Evolutionary conservation across 2,797 vertebrate genomes (phyloP), one percentile per base, ranked within the genome.

Genomic region (Aplochiton taeniatus): DNA sequence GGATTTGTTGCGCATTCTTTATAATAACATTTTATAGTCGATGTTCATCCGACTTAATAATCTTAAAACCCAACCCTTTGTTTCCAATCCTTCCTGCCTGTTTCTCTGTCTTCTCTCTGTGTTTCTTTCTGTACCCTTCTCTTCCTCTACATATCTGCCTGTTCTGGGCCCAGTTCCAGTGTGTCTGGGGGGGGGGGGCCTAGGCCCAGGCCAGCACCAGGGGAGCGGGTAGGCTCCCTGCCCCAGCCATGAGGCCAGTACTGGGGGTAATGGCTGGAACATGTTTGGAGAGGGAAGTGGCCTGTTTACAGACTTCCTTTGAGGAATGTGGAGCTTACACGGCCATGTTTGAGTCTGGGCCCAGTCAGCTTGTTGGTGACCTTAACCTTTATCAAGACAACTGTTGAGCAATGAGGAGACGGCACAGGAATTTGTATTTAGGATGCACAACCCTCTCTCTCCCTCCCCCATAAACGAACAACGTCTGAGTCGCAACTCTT

Each of bases 161-260:
- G 44, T 73, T 79, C 70, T 72, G 66, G 65, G 59, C 70, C 68
- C 66, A 73, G 66, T 46, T 82, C 75, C 75, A 75, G 51, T 20
- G 60, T 58, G 62, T 60, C 68, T 72, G 61, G 50, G 45, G 70
- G 16, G 12, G 12, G 68, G 67, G 70, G 69, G 65, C 41, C 47
- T 58, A 44, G 20, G 54, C 68, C 51, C 59, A 20, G 19, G 52
- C 70, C 76, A 59, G 53, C 61, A 43, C 78, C 61, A 55, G 70
- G 72, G 65, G 68, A 81, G 70, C 56, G 72, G 78, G 65, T 43
- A 67, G 67, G 73, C 41, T 62, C 70, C 65, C 73, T 77, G 71
- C 62, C 78, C 73, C 73, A 79, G 42, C 62, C 62, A 48, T 77
- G 88, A 76, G 88, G 85, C 87, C 89, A 80, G 67, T 66, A 58